Evolutionary conservation across 2,888 invertebrate species (phyloP), one percentile per base, ranked within the genome.

Genomic region (Oconnorella tubifera): DNA sequence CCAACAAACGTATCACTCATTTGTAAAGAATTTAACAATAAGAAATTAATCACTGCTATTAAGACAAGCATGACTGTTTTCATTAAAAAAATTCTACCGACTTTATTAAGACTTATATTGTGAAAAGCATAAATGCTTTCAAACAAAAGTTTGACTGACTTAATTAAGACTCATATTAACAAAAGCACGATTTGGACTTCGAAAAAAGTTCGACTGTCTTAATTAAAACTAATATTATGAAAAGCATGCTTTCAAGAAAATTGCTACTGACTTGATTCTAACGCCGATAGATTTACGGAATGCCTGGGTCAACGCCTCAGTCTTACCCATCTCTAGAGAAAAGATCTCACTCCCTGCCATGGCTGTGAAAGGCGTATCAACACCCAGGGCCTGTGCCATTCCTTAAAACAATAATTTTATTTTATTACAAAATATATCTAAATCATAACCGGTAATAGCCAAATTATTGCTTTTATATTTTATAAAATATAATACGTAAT

Each of bases 311-410:
- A 99, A 83, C 0, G 97, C 97, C 83, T 99, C 99, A 0, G 99
- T 99, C 84, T 99, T 99, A 79, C 96, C 91, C 94, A 99, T 97
- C 82, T 99, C 99, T 68, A 98, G 81, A 0, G 98, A 98, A 82
- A 93, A 99, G 67, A 99, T 96, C 84, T 99, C 99, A 0, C 96
- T 96, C 0, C 96, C 99, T 19, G 97, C 93, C 89, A 99, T 97
- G 75, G 93, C 92, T 0, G 97, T 98, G 77, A 99, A 99, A 0
- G 99, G 99, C 1, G 98, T 98, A 78, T 98, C 98, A 0, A 87
- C 86, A 0, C 96, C 96, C 6, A 97, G 82, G 0, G 96, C 91
- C 78, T 94, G 92, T 0, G 96, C 93, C 77, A 97, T 86, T 0
- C 80, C 81, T 82, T 64, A 33, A 61, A 62, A 33, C 28, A 51